phyloP scores from a whole-genome alignment of 2,888 invertebrate species.

The Chrysina gloriosa region DNA sequence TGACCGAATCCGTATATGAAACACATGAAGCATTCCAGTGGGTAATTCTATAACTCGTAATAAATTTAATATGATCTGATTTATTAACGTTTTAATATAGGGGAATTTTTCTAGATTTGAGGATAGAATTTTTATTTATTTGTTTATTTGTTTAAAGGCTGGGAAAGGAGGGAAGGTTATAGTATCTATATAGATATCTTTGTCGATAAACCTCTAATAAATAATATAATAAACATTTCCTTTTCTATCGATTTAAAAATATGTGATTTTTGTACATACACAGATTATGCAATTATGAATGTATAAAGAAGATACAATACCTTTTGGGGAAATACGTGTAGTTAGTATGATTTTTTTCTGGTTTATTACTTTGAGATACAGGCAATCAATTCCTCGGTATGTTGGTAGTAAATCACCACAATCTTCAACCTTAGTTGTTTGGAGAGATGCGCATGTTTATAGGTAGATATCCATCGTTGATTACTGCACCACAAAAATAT shows the following conservation, averaged over 20 bases:
- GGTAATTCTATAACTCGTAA: background rate
- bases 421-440: too few relatives aligned
- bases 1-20: background rate
- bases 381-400: too few relatives aligned
- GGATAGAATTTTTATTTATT: background rate
- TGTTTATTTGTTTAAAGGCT: background rate
- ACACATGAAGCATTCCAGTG: conserved; percentile 30
- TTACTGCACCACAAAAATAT: too few relatives aligned
- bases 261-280: conserved; percentile 2
- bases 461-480: too few relatives aligned
- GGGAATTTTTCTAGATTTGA: conserved; percentile 5
- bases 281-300: background rate
- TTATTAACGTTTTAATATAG: too few relatives aligned
- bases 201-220: conserved; percentile 21
- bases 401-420: too few relatives aligned
- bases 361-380: too few relatives aligned
- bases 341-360: background rate
- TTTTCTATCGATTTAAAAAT: conserved; percentile 1
- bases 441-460: too few relatives aligned
- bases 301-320: background rate
- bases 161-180: conserved; percentile 10
- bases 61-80: too few relatives aligned
- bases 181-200: conserved; percentile 7
- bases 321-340: background rate
- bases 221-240: conserved; percentile 21